Base-by-base conservation (phyloP, 2,113 vertebrate genomes). In the Lasiurus borealis region DNA sequence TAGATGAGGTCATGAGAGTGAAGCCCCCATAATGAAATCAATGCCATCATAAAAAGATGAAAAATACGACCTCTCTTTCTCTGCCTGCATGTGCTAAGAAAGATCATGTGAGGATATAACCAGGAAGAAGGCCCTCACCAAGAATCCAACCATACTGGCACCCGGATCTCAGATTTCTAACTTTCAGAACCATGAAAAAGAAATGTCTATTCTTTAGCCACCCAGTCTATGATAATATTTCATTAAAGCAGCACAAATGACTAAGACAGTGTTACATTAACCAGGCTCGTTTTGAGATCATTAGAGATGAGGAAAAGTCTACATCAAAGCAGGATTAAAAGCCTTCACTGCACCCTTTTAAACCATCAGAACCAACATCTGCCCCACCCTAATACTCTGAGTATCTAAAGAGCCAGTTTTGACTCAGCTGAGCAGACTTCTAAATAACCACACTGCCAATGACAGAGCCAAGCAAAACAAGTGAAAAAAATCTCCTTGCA, bases 351-450 rank as follows among this genome's bases (percentile, higher is more conserved):
- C 40, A 85, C 10, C 31, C 27, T 75, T 80, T 75, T 68, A 36
- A 87, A 54, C 31, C 48, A 82, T 62, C 62, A 82, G 76, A 91
- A 27, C 40, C 44, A 87, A n/a, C 15, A 48, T 92, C 40, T 75
- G 29, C 68, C 86, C 68, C 69, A 96, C 10, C 73, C 31, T 59
- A 34, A 95, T 10, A 36, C 29, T 72, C 73, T 15, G 15, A 93
- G 66, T 78, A 68, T 72, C 57, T 36, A 25, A 89, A 90, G 3
- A 94, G 19, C 40, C 21, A 46, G 34, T 54, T 88, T 77, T 83
- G 66, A 91, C 57, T 91, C 93, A 71, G 73, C 91, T 89, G 57
- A 96, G 83, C 96, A 97, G n/a, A 76, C n/a, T 3, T n/a, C 90
- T 92, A 97, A 97, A 34, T 87, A 93, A 64, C 50, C 40, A 57